A percentile compares a stretch with the other conserved stretches of the same genome.
Conservation (phyloP, 2,888 invertebrate genomes). For the Apamea anceps region DNA sequence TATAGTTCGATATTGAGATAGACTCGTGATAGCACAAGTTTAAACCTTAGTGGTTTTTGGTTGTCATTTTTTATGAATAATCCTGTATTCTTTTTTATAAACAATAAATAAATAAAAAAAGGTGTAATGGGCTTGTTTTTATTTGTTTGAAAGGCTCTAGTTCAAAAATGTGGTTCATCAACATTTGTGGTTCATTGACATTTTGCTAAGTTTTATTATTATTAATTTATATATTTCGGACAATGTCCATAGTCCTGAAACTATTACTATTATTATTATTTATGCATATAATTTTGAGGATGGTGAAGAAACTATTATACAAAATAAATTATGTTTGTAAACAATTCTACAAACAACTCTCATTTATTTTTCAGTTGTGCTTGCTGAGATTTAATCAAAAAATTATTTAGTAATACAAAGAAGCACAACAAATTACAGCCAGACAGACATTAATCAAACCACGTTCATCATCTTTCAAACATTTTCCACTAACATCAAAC, state of each 20-base stretch:
- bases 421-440: neutral
- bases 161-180: no score
- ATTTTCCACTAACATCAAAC: neutral
- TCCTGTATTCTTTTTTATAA: no score
- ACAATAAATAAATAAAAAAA: no score
- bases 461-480: neutral
- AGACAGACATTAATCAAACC: constrained; percentile 14
- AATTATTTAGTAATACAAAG: neutral
- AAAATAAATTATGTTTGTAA: neutral
- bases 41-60: no score
- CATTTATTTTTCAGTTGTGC: neutral
- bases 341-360: neutral
- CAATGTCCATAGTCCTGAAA: no score
- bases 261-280: no score
- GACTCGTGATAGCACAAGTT: no score
- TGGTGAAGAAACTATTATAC: neutral
- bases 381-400: neutral
- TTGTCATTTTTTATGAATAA: no score
- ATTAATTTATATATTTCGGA: no score
- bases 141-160: neutral
- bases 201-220: neutral
- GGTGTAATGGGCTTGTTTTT: neutral
- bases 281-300: neutral
- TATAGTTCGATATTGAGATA: no score
- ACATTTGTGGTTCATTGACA: neutral